Evolutionary conservation across 35 echinoderm and acorn worm species (phyloP).

Genomic region (Ptychodera flava): DNA sequence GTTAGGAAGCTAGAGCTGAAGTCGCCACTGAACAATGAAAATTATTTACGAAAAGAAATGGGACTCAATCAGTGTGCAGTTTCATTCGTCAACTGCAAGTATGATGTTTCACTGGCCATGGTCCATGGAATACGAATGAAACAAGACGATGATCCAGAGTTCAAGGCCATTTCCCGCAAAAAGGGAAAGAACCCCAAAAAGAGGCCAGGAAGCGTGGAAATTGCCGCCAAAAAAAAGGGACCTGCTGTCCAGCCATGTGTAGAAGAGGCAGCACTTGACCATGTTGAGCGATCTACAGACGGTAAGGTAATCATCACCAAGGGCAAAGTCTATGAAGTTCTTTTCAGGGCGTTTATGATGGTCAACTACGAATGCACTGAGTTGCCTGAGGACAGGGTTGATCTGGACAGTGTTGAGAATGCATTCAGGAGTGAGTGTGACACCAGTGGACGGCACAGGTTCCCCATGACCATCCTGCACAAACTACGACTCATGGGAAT

Average conservation of each 20-base stretch:
- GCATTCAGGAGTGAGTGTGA: background rate
- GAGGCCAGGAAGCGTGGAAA: background rate
- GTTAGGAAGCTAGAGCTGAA: background rate
- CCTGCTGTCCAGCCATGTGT: background rate
- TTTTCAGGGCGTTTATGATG: background rate
- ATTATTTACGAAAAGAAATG: background rate
- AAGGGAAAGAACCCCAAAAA: background rate
- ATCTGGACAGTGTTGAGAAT: background rate
- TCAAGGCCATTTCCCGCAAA: background rate
- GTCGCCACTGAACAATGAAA: background rate
- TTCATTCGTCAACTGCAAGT: background rate
- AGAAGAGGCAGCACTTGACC: background rate
- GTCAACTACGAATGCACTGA: background rate
- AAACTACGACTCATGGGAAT: background rate
- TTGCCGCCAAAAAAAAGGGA: background rate
- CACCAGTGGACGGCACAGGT: background rate
- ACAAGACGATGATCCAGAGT: background rate
- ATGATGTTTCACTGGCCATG: background rate
- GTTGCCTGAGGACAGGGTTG: background rate
- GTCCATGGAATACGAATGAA: background rate
- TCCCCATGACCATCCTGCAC: background rate
- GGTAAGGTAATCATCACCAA: background rate
- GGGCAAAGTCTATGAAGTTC: background rate
- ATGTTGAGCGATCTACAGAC: background rate
- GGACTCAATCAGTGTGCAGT: background rate